Evolutionary conservation across 2,888 invertebrate species (phyloP).

Genomic region (Toxonevra muliebris): DNA sequence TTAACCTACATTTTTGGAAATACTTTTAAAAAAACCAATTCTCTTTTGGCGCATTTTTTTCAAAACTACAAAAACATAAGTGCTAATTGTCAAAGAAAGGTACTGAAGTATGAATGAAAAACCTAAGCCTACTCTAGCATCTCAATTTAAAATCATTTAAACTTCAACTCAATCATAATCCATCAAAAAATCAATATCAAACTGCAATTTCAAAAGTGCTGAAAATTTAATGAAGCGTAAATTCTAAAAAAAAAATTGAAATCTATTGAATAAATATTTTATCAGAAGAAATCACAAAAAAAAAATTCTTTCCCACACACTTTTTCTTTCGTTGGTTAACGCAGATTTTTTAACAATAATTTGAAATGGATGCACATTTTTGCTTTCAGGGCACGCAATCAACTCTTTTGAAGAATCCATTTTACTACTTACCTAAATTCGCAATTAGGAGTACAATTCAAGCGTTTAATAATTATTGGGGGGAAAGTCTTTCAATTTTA

Average conservation of each 20-base stretch:
- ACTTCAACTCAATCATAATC: slow-evolving; percentile 21
- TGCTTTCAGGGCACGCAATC: no score
- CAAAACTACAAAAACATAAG: no score
- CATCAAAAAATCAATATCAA: slow-evolving; percentile 6
- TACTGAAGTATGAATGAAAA: neutral
- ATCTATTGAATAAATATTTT: neutral
- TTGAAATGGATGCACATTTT: no score
- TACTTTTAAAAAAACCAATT: neutral
- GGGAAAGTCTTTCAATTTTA: slow-evolving; percentile 27
- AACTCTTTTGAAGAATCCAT: no score
- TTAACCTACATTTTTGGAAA: no score
- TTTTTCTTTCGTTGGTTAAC: neutral
- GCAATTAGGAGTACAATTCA: slow-evolving; percentile 26
- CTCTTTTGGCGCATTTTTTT: neutral
- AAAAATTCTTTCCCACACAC: slow-evolving; percentile 17
- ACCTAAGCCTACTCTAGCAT: neutral
- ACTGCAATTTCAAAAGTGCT: neutral
- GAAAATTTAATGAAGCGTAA: slow-evolving; percentile 25
- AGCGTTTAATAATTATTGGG: slow-evolving; percentile 2
- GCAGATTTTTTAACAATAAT: no score
- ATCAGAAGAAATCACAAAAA: no score
- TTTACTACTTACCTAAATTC: neutral
- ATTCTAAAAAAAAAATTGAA: neutral
- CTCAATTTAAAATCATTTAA: slow-evolving; percentile 5
- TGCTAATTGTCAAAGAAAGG: neutral